A percentile compares a stretch with the other conserved stretches of the same genome.
Conservation (phyloP, 2,888 invertebrate species). For the Volucella zonaria region DNA sequence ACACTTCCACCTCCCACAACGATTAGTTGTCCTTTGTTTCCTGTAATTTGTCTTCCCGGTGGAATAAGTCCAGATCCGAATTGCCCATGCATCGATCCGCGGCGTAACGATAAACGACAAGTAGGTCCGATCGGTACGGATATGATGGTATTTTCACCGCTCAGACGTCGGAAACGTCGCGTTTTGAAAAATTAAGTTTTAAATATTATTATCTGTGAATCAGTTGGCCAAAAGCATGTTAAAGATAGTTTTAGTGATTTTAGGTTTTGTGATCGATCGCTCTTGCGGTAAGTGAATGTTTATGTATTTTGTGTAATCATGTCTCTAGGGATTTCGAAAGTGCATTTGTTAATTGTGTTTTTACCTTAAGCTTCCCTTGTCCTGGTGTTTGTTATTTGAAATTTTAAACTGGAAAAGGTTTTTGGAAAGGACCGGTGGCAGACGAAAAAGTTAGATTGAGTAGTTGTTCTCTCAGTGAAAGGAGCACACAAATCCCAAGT, state of each 20-base stretch:
- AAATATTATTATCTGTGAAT: slow-evolving; percentile 3
- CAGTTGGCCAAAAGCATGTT: not conserved
- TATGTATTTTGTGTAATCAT: not conserved
- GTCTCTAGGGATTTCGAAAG: too few species aligned
- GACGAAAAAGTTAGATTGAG: too few species aligned
- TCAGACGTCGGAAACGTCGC: slow-evolving; percentile 76
- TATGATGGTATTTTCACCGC: slow-evolving; percentile 78
- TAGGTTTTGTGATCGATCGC: slow-evolving; percentile 1
- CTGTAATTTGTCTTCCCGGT: slow-evolving; percentile 79
- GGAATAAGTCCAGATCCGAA: slow-evolving; percentile 78
- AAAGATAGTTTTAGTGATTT: slow-evolving; percentile 35
- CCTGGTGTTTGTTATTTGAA: too few species aligned
- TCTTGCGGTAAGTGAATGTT: slow-evolving; percentile 38
- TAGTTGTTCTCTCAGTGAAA: too few species aligned
- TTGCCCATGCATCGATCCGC: slow-evolving; percentile 82
- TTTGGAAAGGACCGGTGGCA: too few species aligned
- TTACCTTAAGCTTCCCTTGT: too few species aligned
- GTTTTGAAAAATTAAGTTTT: slow-evolving; percentile 64
- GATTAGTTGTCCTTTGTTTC: slow-evolving; percentile 76
- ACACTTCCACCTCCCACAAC: slow-evolving; percentile 60
- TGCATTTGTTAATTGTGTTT: not conserved
- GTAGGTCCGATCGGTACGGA: slow-evolving; percentile 75
- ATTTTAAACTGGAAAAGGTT: too few species aligned
- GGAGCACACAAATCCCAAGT: too few species aligned
- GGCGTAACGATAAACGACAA: slow-evolving; percentile 72